A percentile compares a stretch with the other conserved stretches of the same genome.
Conservation (phyloP, 2,797 vertebrate genomes). For the Toxotes lorentzi region DNA sequence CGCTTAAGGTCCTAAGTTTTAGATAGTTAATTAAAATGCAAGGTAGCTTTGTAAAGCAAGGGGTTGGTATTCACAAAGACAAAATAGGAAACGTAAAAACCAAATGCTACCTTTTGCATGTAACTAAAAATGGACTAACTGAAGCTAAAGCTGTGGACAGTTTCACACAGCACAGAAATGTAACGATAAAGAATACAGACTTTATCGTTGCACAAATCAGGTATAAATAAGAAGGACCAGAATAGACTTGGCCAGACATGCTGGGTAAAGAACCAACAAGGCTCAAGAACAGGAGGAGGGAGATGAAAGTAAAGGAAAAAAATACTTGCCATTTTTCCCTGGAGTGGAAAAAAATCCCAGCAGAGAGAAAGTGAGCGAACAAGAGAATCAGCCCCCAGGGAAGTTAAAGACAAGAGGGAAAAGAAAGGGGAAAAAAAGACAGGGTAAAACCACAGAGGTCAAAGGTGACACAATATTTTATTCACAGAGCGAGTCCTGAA, state of each 20-base stretch:
- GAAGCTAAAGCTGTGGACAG: constrained; percentile 4
- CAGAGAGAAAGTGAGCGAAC: constrained; percentile 76
- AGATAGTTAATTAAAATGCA: constrained; percentile 7
- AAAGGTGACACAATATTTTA: constrained; percentile 97
- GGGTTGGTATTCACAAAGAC: not conserved
- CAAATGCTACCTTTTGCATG: not conserved
- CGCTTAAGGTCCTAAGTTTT: not conserved
- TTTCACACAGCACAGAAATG: constrained; percentile 8
- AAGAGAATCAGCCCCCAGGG: constrained; percentile 70
- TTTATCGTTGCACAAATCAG: constrained; percentile 11
- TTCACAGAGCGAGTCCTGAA: constrained; percentile 95
- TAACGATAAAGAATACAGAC: constrained; percentile 6
- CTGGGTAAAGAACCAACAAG: constrained; percentile 47
- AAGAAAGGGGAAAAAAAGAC: constrained; percentile 74
- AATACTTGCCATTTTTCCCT: constrained; percentile 87
- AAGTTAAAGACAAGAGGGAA: constrained; percentile 77
- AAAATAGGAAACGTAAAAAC: constrained; percentile 1
- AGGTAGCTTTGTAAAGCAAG: not conserved
- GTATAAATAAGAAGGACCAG: constrained; percentile 25
- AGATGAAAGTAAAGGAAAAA: constrained; percentile 77
- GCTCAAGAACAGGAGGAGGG: constrained; percentile 88
- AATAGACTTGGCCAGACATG: constrained; percentile 47
- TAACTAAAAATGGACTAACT: constrained; percentile 18
- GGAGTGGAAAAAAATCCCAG: constrained; percentile 90
- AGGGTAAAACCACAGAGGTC: constrained; percentile 94